phyloP scores from a whole-genome alignment of 2,113 vertebrate genomes.

The Plotosus lineatus region DNA sequence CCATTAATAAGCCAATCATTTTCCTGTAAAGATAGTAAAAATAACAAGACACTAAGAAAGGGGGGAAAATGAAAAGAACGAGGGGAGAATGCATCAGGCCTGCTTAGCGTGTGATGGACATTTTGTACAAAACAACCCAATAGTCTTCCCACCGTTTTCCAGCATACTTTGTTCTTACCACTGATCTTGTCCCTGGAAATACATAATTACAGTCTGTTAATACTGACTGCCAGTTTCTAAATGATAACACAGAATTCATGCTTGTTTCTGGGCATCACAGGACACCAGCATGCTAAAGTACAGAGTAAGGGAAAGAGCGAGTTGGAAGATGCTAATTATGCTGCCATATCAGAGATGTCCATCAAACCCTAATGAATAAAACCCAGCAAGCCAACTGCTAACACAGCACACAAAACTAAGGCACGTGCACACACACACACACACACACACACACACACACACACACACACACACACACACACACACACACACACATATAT shows the following conservation, averaged over 20 bases:
- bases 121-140: constrained; percentile 66
- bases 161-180: constrained; percentile 72
- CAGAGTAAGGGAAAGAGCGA: constrained; percentile 43
- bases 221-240: constrained; percentile 57
- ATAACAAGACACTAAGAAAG: constrained; percentile 67
- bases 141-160: constrained; percentile 65
- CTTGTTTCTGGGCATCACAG: constrained; percentile 71
- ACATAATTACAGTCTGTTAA: constrained; percentile 75
- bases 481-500: neutral
- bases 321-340: constrained; percentile 58
- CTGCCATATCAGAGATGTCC: constrained; percentile 59
- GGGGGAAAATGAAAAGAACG: constrained; percentile 36
- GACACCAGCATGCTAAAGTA: constrained; percentile 63
- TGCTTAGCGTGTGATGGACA: constrained; percentile 54
- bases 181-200: constrained; percentile 69
- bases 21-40: constrained; percentile 59
- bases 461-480: neutral
- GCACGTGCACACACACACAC: neutral
- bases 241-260: constrained; percentile 65
- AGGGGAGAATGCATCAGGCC: constrained; percentile 38
- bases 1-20: constrained; percentile 70
- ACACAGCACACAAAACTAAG: constrained; percentile 2
- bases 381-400: constrained; percentile 42
- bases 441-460: constrained; percentile 1
- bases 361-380: constrained; percentile 62